phyloP scores from a whole-genome alignment of 2,888 invertebrate species.

The Rhyacophila evoluta region DNA sequence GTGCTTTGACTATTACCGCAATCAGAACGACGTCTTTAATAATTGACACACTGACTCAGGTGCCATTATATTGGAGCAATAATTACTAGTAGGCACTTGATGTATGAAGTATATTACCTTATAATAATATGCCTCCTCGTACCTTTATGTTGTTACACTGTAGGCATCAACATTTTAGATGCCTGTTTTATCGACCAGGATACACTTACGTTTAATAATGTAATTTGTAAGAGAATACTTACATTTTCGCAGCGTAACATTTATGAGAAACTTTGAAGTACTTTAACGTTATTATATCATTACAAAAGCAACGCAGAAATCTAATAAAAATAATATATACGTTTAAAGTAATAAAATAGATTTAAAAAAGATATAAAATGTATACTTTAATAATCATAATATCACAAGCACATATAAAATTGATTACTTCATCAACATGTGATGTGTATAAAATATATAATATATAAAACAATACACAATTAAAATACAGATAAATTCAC shows the following conservation, averaged over 20 bases:
- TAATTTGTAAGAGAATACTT: neutral
- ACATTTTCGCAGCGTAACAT: neutral
- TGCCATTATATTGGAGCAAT: neutral
- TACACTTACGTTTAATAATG: neutral
- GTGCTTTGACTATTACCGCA: slow-evolving; percentile 3
- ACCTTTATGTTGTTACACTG: neutral
- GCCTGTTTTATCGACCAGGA: neutral
- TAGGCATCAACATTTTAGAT: neutral
- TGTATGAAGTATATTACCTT: neutral
- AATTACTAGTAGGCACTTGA: slow-evolving; percentile 2
- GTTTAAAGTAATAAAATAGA: no score
- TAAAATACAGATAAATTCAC: no score
- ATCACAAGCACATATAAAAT: no score
- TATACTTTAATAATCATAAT: no score
- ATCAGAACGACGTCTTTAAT: slow-evolving; percentile 9
- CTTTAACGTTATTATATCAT: no score
- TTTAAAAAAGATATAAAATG: no score
- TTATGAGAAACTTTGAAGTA: neutral
- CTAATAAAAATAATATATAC: no score
- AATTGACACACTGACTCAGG: slow-evolving; percentile 24
- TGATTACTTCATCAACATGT: no score
- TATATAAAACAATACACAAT: no score
- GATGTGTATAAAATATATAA: no score
- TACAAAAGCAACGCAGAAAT: no score
- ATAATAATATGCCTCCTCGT: neutral